Evolutionary conservation across 1,140 invertebrate genomes (phyloP), one percentile per base, ranked within the genome.

Genomic region (Cydia fagiglandana): DNA sequence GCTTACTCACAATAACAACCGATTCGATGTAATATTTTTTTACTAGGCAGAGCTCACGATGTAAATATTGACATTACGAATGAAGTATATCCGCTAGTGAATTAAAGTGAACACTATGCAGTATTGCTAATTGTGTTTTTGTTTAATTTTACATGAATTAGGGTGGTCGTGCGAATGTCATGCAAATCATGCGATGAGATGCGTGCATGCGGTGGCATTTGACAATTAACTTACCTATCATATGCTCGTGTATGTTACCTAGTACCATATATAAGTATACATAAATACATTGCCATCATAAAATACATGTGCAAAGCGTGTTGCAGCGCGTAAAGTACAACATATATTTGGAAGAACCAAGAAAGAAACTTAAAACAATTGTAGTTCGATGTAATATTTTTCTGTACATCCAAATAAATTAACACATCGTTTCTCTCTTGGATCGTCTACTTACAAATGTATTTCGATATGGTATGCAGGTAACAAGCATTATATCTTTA

Each of bases 131-230:
- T 34, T 34, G 34, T 34, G 34, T 34, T 34, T 34, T 34, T 34
- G 56, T 61, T 12, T 4, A 9, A 61, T 61, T 24, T 24, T 24
- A 24, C 17, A 10, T 61, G 20, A 9, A 61, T 61, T 9, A 56
- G 15, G 10, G 56, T 61, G n/a, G n/a, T 61, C 10, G 20, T 61
- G 17, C 56, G 20, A 24, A 24, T 61, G 13, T 9, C 66, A 70
- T 45, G 66, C 66, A 38, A 41, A 41, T 34, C 66, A 41, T 70
- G 66, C 66, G 30, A 70, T 70, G 66, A 28, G 28, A 70, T 34
- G 66, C 66, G 66, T 45, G 66, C 66, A 34, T 38, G 66, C 34
- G 38, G 30, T 45, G 66, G 7, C 20, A 24, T 17, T n/a, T 24
- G 4, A 61, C 20, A 61, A n/a, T n/a, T n/a, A n/a, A 56, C 53